Evolutionary conservation across 2,888 invertebrate species (phyloP).

Genomic region (Drosophila buzzatii): DNA sequence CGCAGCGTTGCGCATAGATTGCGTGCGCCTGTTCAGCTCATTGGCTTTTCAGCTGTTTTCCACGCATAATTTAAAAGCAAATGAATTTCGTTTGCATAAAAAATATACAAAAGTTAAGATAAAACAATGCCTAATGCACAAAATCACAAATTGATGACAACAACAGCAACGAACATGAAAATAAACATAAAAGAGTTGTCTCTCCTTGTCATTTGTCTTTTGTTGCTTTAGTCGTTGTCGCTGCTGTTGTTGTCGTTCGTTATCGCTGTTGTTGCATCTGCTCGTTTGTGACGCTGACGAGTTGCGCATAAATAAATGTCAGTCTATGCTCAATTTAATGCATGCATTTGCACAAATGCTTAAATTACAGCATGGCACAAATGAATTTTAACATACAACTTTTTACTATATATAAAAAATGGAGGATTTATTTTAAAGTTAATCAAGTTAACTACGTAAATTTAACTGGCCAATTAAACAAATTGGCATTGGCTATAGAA

Average conservation of each 20-base stretch:
- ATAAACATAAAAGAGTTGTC: slow-evolving; percentile 34
- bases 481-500: not conserved
- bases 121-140: slow-evolving; percentile 58
- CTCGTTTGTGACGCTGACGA: slow-evolving; percentile 55
- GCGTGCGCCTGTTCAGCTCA: slow-evolving; percentile 37
- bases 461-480: slow-evolving; percentile 7
- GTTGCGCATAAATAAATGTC: slow-evolving; percentile 69
- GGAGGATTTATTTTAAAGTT: slow-evolving; percentile 11
- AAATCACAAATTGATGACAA: slow-evolving; percentile 58
- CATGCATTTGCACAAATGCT: slow-evolving; percentile 39
- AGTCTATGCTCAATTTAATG: slow-evolving; percentile 37
- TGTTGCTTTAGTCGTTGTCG: slow-evolving; percentile 15
- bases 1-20: slow-evolving; percentile 38
- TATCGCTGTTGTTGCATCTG: slow-evolving; percentile 50
- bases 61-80: slow-evolving; percentile 59
- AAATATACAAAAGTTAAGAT: slow-evolving; percentile 34
- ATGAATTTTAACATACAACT: not conserved
- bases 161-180: slow-evolving; percentile 12
- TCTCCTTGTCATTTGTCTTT: slow-evolving; percentile 40
- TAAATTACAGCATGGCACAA: slow-evolving; percentile 42
- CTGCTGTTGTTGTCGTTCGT: slow-evolving; percentile 34
- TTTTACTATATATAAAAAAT: slow-evolving; percentile 6
- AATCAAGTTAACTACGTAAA: slow-evolving; percentile 8
- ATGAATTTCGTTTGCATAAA: slow-evolving; percentile 46
- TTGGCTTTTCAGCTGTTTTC: slow-evolving; percentile 3